Conservation (phyloP, 2,113 vertebrate genomes). For the Puma concolor region DNA sequence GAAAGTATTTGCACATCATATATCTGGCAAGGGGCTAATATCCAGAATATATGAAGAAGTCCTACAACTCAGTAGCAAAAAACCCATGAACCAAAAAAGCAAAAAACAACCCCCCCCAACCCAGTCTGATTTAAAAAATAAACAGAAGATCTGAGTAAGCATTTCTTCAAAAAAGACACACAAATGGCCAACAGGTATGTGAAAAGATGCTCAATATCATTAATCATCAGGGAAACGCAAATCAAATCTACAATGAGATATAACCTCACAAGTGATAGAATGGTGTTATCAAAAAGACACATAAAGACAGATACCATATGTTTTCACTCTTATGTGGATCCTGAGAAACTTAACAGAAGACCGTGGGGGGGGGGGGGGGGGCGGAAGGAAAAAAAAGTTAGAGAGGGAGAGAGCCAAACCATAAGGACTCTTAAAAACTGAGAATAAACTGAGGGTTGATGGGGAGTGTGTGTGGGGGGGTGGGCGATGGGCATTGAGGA, state of each 20-base stretch:
- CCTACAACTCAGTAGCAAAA: neutral
- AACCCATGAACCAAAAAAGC: neutral
- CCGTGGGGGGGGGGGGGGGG: no score
- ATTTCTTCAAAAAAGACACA: neutral
- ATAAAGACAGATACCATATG: neutral
- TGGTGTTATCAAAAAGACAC: neutral
- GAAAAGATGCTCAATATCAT: neutral
- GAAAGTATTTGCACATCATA: neutral
- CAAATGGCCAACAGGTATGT: neutral
- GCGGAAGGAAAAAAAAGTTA: no score
- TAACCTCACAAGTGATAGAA: neutral
- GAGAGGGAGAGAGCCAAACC: no score
- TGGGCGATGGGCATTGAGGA: no score
- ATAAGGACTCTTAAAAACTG: no score
- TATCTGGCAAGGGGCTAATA: neutral
- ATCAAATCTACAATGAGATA: neutral
- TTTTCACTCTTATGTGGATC: no score
- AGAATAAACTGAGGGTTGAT: no score
- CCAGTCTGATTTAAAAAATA: neutral
- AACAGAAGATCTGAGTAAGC: neutral
- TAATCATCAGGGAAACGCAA: neutral
- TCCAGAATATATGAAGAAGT: neutral
- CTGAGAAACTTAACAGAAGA: no score
- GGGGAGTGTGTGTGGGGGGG: no score
- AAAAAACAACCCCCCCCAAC: neutral